Evolutionary conservation across 2,797 vertebrate genomes (phyloP).

Genomic region (Gorsachius magnificus): DNA sequence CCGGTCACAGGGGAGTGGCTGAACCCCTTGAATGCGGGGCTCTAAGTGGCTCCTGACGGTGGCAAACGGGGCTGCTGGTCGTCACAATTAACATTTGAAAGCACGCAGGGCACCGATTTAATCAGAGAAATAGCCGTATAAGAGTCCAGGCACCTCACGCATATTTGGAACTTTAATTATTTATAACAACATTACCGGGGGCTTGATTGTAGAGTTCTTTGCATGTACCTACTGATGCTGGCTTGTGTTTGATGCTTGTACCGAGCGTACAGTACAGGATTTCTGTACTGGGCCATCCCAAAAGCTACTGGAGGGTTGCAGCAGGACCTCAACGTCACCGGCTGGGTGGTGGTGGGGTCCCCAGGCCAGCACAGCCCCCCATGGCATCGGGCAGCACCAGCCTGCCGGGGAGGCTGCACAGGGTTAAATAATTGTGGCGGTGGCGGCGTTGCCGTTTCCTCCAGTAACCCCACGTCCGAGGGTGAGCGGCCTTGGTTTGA

Average conservation of each 20-base stretch:
- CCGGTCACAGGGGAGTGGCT: background rate
- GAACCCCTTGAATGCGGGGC: background rate
- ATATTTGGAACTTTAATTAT: background rate
- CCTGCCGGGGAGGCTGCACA: background rate
- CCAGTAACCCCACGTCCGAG: background rate
- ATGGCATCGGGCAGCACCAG: accelerated
- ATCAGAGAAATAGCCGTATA: background rate
- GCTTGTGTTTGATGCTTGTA: accelerated
- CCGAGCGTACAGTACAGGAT: accelerated
- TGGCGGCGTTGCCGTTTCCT: background rate
- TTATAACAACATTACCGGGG: background rate
- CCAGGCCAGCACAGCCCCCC: background rate
- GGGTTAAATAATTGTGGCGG: background rate
- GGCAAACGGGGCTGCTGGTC: accelerated
- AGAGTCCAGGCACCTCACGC: background rate
- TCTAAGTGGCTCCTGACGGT: background rate
- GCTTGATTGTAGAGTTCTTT: background rate
- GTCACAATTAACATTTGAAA: background rate
- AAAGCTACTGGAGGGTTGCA: background rate
- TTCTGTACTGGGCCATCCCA: background rate
- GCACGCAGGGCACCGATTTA: accelerated
- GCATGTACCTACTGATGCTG: background rate
- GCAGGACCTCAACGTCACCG: accelerated
- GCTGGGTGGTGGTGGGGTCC: accelerated
- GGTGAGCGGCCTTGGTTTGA: background rate